These are phyloP conservation scores for Pogoniulus pusillus DNA, from an alignment of 2,797 vertebrate species.

Conservation along the genomic window DNA sequence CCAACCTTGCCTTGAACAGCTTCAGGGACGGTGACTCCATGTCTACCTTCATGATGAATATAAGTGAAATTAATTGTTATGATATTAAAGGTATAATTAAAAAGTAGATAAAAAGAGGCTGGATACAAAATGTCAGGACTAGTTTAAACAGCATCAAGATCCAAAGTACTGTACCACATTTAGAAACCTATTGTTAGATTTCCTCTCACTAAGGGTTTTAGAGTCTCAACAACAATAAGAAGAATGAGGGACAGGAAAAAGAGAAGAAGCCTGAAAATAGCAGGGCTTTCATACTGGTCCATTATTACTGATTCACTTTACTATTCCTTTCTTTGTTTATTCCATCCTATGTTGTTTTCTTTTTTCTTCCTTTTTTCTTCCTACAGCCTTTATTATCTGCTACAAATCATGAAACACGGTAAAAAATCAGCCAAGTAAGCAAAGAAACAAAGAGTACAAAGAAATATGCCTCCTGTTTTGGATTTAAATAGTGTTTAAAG, in stretches of 20 bases:
- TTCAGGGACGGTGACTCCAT: no score
- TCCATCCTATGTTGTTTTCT: not conserved
- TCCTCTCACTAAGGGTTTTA: not conserved
- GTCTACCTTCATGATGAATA: not conserved
- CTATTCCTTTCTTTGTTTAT: not conserved
- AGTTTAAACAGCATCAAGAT: not conserved
- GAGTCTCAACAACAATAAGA: not conserved
- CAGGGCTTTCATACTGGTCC: not conserved
- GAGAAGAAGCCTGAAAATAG: not conserved
- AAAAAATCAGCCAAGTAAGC: not conserved
- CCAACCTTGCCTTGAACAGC: no score
- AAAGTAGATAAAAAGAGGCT: not conserved
- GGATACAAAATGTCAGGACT: not conserved
- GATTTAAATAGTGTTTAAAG: not conserved
- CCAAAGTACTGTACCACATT: not conserved
- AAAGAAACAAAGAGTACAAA: not conserved
- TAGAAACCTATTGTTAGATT: not conserved
- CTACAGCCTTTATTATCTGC: not conserved
- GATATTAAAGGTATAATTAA: not conserved
- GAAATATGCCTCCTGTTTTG: not conserved
- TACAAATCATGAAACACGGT: not conserved
- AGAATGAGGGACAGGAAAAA: not conserved
- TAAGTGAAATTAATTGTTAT: not conserved
- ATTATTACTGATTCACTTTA: not conserved
- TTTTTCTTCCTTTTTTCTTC: fast-evolving